Evolutionary conservation across 2,113 vertebrate genomes (phyloP).

Genomic region (Cyrtonyx montezumae): DNA sequence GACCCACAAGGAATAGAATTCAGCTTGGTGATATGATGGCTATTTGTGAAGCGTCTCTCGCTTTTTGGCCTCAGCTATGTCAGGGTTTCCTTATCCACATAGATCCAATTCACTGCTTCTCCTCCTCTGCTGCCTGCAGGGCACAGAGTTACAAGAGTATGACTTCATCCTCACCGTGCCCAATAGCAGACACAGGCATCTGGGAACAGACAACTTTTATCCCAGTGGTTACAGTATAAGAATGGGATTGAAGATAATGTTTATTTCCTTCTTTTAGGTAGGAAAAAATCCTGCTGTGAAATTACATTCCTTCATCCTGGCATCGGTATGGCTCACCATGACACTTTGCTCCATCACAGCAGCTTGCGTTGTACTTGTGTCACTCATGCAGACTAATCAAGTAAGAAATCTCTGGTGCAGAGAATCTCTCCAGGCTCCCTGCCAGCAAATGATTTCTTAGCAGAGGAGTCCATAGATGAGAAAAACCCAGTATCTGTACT

Average conservation of each 20-base stretch:
- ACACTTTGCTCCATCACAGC: neutral
- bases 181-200: neutral
- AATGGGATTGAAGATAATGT: conserved; percentile 19
- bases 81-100: neutral
- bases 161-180: neutral
- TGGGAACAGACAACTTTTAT: neutral
- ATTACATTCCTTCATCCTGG: neutral
- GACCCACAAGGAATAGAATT: neutral
- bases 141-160: rapidly evolving
- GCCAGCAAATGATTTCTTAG: neutral
- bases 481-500: neutral
- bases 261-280: neutral
- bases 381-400: rapidly evolving
- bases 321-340: neutral
- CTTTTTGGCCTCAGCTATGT: neutral
- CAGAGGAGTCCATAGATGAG: neutral
- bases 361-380: neutral
- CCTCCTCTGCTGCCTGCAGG: neutral
- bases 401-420: rapidly evolving
- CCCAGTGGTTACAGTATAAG: neutral
- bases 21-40: neutral
- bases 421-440: neutral
- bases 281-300: neutral
- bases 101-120: neutral
- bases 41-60: neutral